These are phyloP conservation scores for Lapara coniferarum DNA, from an alignment of 2,888 invertebrate species.

Conservation along the genomic window DNA sequence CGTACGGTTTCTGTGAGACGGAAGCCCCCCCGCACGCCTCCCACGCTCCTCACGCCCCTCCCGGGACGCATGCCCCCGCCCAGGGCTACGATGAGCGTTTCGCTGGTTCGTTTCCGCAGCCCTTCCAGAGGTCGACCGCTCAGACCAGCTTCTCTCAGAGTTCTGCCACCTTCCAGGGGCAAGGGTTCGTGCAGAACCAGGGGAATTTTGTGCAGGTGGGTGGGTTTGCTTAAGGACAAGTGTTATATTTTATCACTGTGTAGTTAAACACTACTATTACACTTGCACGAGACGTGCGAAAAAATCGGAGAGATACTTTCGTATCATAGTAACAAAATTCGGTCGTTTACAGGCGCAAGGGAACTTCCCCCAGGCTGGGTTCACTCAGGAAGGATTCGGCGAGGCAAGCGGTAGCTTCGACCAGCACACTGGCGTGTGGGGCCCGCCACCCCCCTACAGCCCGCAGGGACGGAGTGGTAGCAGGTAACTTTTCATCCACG, in stretches of 20 bases:
- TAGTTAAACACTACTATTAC: too few relatives aligned
- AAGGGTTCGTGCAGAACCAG: constrained; percentile 38
- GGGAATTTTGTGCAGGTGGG: constrained; percentile 37
- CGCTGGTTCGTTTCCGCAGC: constrained; percentile 23
- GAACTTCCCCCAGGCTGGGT: constrained; percentile 48
- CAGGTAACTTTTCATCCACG: constrained; percentile 48
- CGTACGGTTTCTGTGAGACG: constrained; percentile 89
- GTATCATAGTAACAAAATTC: neutral
- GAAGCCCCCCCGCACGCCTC: constrained; percentile 52
- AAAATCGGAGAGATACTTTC: too few relatives aligned
- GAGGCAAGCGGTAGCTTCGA: constrained; percentile 82
- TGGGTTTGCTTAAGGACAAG: neutral
- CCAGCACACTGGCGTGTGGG: constrained; percentile 87
- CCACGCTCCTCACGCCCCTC: constrained; percentile 35
- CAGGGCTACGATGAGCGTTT: constrained; percentile 24
- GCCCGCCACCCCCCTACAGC: constrained; percentile 94
- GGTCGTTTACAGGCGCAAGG: constrained; percentile 36
- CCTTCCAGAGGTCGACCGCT: constrained; percentile 19
- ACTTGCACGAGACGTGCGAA: too few relatives aligned
- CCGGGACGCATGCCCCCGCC: neutral
- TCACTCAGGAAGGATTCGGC: constrained; percentile 79
- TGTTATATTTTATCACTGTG: neutral
- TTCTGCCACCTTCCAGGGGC: constrained; percentile 45
- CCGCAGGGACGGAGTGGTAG: constrained; percentile 86
- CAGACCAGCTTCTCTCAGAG: constrained; percentile 39